A percentile compares a stretch with the other conserved stretches of the same genome.
phyloP scores from a whole-genome alignment of 1,140 invertebrate species.

The Dryas iulia region DNA sequence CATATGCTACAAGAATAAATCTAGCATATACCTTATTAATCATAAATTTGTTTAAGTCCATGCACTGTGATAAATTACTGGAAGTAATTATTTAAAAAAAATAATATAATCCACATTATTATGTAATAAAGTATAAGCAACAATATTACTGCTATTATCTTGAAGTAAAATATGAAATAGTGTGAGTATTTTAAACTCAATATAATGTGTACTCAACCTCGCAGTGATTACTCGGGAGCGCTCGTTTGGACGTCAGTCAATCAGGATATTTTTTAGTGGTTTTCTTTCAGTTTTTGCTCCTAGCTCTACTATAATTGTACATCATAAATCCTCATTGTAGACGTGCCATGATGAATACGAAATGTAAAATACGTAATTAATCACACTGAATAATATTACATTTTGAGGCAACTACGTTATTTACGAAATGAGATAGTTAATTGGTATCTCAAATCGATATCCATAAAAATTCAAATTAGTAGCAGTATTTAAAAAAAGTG shows the following conservation, averaged over 20 bases:
- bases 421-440: background rate
- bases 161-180: too few species aligned
- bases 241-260: conserved; percentile 43
- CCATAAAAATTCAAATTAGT: background rate
- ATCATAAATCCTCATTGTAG: conserved; percentile 60
- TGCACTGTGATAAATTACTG: too few species aligned
- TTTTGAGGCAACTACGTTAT: background rate
- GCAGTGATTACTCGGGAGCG: conserved; percentile 23
- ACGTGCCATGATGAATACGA: conserved; percentile 56
- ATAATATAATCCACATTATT: too few species aligned
- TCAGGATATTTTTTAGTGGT: conserved; percentile 32
- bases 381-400: conserved; percentile 32
- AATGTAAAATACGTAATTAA: conserved; percentile 48
- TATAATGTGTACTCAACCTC: conserved; percentile 22
- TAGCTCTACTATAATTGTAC: conserved; percentile 47
- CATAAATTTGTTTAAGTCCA: background rate
- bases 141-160: too few species aligned
- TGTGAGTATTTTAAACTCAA: background rate
- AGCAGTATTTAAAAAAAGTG: background rate
- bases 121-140: too few species aligned
- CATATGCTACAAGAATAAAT: too few species aligned
- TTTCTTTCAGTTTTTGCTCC: conserved; percentile 46
- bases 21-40: background rate
- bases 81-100: too few species aligned
- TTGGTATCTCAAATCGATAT: background rate